phyloP scores from a whole-genome alignment of 1,140 invertebrate genomes.

The Neoseiulus cucumeris region DNA sequence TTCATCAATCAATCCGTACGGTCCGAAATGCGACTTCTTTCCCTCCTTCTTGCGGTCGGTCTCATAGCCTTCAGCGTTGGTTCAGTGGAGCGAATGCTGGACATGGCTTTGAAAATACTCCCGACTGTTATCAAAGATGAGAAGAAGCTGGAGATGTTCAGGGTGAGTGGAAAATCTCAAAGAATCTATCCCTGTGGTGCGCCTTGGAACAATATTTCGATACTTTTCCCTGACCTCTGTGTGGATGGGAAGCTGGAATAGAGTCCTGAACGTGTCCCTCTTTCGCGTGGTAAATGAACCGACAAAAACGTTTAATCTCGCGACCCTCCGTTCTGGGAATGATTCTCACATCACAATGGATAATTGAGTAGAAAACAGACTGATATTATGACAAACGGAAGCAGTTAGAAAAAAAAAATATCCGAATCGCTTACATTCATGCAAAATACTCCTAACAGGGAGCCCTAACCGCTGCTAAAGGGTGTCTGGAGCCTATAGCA shows the following conservation, averaged over 20 bases:
- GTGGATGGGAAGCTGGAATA: not conserved
- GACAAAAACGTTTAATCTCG: not conserved
- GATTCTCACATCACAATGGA: not conserved
- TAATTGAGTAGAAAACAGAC: not conserved
- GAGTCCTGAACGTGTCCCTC: not conserved
- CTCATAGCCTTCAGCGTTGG: not conserved
- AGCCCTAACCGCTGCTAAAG: not conserved
- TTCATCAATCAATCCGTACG: too few relatives aligned
- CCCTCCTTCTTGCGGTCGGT: not conserved
- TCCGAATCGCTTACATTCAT: not conserved
- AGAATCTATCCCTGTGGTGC: not conserved
- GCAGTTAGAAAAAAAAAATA: not conserved
- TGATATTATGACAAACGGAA: not conserved
- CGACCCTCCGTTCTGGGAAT: not conserved
- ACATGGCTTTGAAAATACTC: not conserved
- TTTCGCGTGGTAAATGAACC: not conserved
- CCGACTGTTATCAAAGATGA: not conserved
- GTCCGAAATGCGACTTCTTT: too few relatives aligned
- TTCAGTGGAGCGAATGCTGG: not conserved
- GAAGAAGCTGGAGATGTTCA: not conserved
- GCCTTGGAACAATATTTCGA: not conserved
- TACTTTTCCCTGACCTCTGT: not conserved
- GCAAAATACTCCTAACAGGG: not conserved
- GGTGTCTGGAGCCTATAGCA: not conserved
- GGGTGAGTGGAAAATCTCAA: not conserved